phyloP scores from a whole-genome alignment of 2,888 invertebrate species.

The Laspeyria flexula region DNA sequence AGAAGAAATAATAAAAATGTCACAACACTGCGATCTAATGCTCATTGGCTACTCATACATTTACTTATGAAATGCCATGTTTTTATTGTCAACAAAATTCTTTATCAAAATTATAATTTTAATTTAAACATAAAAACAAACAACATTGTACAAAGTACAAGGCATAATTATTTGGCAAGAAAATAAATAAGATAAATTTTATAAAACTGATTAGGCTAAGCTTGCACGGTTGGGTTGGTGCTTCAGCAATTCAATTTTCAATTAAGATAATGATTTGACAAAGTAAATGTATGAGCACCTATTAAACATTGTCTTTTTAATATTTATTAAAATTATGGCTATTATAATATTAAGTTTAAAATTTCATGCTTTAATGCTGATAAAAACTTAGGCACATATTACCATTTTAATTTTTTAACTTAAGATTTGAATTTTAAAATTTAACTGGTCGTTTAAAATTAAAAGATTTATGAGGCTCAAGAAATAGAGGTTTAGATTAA shows the following conservation, averaged over 20 bases:
- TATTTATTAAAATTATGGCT: slow-evolving; percentile 13
- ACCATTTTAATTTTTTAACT: slow-evolving; percentile 46
- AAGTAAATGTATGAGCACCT: slow-evolving; percentile 32
- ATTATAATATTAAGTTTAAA: slow-evolving; percentile 11
- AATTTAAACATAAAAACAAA: no score
- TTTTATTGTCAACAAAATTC: not conserved
- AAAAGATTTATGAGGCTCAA: not conserved
- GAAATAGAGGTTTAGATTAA: not conserved
- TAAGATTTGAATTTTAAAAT: not conserved
- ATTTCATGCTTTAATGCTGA: slow-evolving; percentile 36
- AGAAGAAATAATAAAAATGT: slow-evolving; percentile 87
- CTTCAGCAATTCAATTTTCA: no score
- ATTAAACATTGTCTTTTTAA: slow-evolving; percentile 7
- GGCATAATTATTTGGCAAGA: no score
- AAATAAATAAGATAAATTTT: no score
- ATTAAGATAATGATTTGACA: not conserved
- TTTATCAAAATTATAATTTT: no score
- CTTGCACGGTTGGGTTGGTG: no score
- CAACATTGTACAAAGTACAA: no score
- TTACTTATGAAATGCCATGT: slow-evolving; percentile 12
- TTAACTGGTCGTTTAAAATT: not conserved
- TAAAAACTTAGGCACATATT: slow-evolving; percentile 60
- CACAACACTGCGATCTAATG: slow-evolving; percentile 75
- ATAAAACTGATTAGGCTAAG: no score
- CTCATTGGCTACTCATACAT: slow-evolving; percentile 44